Conservation (phyloP, 2,113 vertebrate genomes). For the Anseranas semipalmata region DNA sequence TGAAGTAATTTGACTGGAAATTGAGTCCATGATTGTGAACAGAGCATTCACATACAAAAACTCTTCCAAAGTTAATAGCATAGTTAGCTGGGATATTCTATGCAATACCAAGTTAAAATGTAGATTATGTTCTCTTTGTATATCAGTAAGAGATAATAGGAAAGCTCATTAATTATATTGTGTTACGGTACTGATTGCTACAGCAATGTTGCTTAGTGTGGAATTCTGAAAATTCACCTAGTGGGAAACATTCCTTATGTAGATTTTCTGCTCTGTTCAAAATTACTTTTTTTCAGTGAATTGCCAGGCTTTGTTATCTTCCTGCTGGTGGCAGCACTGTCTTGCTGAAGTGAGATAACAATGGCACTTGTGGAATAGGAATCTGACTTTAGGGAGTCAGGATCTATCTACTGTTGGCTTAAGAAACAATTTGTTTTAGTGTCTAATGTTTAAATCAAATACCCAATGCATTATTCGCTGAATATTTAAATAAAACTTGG, state of each 20-base stretch:
- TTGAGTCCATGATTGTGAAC: constrained; percentile 38
- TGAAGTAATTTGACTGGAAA: constrained; percentile 58
- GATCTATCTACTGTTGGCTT: neutral
- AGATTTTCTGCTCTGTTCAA: neutral
- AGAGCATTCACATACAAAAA: constrained; percentile 13
- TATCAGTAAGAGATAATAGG: neutral
- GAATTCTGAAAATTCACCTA: neutral
- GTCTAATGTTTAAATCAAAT: neutral
- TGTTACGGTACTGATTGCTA: neutral
- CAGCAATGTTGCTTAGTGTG: neutral
- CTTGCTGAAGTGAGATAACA: constrained; percentile 23
- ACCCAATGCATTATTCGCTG: neutral
- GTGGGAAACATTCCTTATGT: neutral
- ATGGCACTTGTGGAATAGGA: neutral
- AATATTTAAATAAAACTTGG: neutral
- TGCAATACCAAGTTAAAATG: constrained; percentile 18
- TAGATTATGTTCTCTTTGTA: neutral
- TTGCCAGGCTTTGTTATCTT: constrained; percentile 2
- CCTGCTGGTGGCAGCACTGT: constrained; percentile 71
- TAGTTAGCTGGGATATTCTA: constrained; percentile 18
- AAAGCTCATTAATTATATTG: constrained; percentile 44
- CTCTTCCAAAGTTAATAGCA: constrained; percentile 16
- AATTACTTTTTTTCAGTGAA: neutral
- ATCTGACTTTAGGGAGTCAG: neutral
- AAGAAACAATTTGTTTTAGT: neutral